phyloP scores from a whole-genome alignment of 2,888 invertebrate genomes.

The Nezara viridula region DNA sequence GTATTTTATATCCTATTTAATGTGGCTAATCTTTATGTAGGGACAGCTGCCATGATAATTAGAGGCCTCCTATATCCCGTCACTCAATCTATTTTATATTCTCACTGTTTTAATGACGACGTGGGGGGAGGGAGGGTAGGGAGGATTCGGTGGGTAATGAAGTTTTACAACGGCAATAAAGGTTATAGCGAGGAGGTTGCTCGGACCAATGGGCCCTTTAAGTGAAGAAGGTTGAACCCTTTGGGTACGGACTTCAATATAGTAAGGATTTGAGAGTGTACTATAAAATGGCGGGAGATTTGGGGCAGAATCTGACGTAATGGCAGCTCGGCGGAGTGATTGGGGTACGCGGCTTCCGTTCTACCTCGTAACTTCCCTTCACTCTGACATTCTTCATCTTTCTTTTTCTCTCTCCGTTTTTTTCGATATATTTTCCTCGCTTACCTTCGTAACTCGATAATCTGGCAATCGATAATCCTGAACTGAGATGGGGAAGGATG shows the following conservation, averaged over 20 bases:
- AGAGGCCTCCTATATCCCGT: neutral
- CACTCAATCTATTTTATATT: neutral
- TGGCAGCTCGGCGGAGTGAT: neutral
- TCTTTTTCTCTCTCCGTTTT: neutral
- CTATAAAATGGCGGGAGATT: neutral
- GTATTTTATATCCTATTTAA: no score
- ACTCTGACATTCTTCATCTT: neutral
- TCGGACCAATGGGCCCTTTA: neutral
- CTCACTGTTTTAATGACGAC: neutral
- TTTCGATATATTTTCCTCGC: neutral
- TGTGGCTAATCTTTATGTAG: no score
- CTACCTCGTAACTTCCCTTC: neutral
- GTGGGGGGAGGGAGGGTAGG: no score
- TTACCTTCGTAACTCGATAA: neutral
- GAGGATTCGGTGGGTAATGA: neutral
- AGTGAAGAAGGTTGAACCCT: neutral
- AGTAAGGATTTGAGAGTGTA: neutral
- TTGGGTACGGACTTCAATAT: neutral
- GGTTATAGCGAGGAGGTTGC: neutral
- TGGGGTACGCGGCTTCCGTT: neutral
- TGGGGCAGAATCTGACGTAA: neutral
- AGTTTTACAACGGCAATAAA: slow-evolving; percentile 6
- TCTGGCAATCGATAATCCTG: no score
- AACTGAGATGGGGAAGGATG: neutral
- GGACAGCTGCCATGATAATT: neutral